Base-by-base conservation (phyloP, 2,113 vertebrate genomes). In the Nycticebus coucang region DNA sequence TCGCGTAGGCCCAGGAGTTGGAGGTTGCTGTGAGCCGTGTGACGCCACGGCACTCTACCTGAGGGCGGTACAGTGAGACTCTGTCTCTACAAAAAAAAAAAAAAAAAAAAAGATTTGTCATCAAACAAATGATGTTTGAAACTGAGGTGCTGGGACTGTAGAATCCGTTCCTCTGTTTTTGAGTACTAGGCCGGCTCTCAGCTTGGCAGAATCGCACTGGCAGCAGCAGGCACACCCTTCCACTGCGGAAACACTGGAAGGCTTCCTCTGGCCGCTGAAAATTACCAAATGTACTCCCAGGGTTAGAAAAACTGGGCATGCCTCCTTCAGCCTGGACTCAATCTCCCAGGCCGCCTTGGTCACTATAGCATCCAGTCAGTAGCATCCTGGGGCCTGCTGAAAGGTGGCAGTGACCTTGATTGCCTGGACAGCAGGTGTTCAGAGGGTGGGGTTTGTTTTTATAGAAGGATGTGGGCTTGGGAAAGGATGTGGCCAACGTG, bases 401-500 rank as follows among this genome's bases (percentile, higher is more conserved):
- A 89, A 81, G 33, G 64, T 50, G 50, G 66, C 33, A 19, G 22
- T 10, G 53, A 57, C 30, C 4, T 64, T 55, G 18, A 45, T 45
- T 45, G 17, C 98, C 98, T 87, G 26, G 97, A 33, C 97, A 26
- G 62, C n/a, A 8, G n/a, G 15, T 30, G 26, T 41, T 45, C 72
- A 50, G 28, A 45, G 28, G 28, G 45, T 10, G 45, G 45, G 72
- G 30, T 15, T 62, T 2, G 5, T 33, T 7, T 33, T 15, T 4
- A 28, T 9, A 10, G 97, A 89, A 98, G 98, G 10, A 98, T 98
- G 15, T 98, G 98, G 95, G 99, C 99, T 91, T 99, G 92, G 98
- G 94, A 0, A 98, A 95, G 98, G 53, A 98, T 97, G 83, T 98
- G 99, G 94, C 99, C 98, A 5, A 97, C 97, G 50, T 98, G 98